Evolutionary conservation across 2,888 invertebrate genomes (phyloP), one percentile per base, ranked within the genome.

Genomic region (Phortica magna): DNA sequence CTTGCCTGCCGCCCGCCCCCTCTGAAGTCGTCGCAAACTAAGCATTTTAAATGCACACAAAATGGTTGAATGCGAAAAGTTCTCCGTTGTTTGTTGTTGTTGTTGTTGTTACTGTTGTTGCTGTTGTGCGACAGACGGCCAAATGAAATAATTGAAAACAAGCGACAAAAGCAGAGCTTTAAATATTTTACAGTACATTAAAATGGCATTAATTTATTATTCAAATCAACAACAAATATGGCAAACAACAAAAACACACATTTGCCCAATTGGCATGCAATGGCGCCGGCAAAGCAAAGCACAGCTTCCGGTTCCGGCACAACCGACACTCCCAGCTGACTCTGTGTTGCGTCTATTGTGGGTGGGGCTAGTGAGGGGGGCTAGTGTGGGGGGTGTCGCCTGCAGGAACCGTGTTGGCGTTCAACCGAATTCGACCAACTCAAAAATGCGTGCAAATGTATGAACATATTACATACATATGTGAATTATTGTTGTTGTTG

Each of bases 401-500:
- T 43, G 7, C 10, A 43, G 9, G 5, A 48, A 2, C 48, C 5
- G 14, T 2, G 48, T 5, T 6, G 14, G 48, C 9, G 48, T 14
- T 48, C 0, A 48, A 14, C 48, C 14, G 2, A 48, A 2, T 0
- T 48, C 48, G 48, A 48, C 14, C 48, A 48, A 48, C 9, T 48
- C 48, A 48, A 48, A 31, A 31, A 31, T 31, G 31, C 31, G 31
- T 31, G 31, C 31, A 31, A 48, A 48, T 48, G 48, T 14, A 48
- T 48, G 48, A 48, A 48, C 3, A 48, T 9, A 6, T 68, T 70
- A 72, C 73, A 78, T 70, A 72, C 73, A 78, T 31, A 75, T 77
- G 70, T 76, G 73, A 76, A 68, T 75, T 76, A 80, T 77, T 80
- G 75, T 77, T 78, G 77, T 73, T 80, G 80, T 68, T 79, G 77